A percentile compares a stretch with the other conserved stretches of the same genome.
Evolutionary conservation across 2,113 vertebrate genomes (phyloP).

Genomic region (Columba livia): DNA sequence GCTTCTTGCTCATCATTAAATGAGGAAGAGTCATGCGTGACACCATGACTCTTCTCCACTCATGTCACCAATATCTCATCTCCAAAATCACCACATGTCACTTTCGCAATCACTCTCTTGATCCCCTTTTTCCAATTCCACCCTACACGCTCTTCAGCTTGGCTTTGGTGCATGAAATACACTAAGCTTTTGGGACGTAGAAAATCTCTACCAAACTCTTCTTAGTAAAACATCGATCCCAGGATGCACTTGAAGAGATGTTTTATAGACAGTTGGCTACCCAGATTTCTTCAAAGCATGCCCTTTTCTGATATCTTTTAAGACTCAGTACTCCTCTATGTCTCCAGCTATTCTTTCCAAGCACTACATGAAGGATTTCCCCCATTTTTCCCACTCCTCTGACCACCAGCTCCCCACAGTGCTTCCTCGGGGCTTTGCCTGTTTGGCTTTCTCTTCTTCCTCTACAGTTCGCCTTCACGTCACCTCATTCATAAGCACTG

Average conservation of each 20-base stretch:
- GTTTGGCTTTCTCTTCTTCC: not conserved
- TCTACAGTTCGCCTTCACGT: not conserved
- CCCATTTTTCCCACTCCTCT: not conserved
- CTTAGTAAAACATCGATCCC: not conserved
- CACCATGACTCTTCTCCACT: accelerated
- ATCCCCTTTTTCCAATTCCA: not conserved
- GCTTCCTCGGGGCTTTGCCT: not conserved
- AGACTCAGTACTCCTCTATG: not conserved
- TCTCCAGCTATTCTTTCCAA: not conserved
- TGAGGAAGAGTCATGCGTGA: not conserved
- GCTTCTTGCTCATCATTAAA: not conserved
- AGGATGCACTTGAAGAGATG: not conserved
- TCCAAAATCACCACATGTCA: not conserved
- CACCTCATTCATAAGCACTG: not conserved
- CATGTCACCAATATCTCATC: not conserved
- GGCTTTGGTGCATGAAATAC: not conserved
- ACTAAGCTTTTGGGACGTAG: not conserved
- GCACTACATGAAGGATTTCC: not conserved
- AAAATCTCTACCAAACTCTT: not conserved
- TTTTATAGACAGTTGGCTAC: not conserved
- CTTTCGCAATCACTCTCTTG: not conserved
- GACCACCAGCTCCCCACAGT: not conserved
- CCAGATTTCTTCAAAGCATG: not conserved
- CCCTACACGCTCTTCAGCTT: not conserved
- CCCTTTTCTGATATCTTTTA: not conserved